Base-by-base conservation (phyloP, 2,113 vertebrate species). In the Hoplias malabaricus region DNA sequence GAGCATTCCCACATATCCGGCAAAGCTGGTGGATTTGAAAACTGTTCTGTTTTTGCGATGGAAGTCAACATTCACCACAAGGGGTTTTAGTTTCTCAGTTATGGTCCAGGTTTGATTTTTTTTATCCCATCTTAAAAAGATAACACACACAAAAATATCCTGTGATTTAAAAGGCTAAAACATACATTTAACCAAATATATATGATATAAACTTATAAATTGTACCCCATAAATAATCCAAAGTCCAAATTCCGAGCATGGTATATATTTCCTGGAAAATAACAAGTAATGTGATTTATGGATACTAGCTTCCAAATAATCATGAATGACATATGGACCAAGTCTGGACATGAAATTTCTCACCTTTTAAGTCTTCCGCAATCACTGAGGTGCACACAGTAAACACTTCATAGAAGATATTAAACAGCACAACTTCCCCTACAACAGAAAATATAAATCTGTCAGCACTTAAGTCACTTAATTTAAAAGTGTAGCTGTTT, bases 231-330 rank as follows among this genome's bases (percentile, higher is more conserved):
- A 77, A 96, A 95, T 21, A 96, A 72, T 77, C 95, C 95, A 89
- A 96, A 96, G 87, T 96, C 95, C 89, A 96, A 82, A 87, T 96
- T 96, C 85, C 94, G 91, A 38, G 85, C 93, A 40, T 96, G 95
- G 69, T 93, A 89, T 33, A 96, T 78, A 56, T 92, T 93, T 42
- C 95, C 94, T 96, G 40, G n/a, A 76, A 59, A 50, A 34, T n/a
- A 40, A 53, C 1, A 76, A 27, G 38, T 14, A 0, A 53, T 73
- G 68, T 0, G 63, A 67, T n/a, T 25, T 25, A 66, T 11, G 10
- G 21, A 43, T 31, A 56, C 5, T 31, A 38, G 9, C 5, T 36
- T 43, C 13, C 38, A 40, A 69, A 25, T 50, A 10, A 70, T 27
- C 2, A 27, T 43, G 1, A 54, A 5, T 14, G 0, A 14, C 4